Evolutionary conservation across 2,113 vertebrate genomes (phyloP).

Genomic region (Mugil cephalus): DNA sequence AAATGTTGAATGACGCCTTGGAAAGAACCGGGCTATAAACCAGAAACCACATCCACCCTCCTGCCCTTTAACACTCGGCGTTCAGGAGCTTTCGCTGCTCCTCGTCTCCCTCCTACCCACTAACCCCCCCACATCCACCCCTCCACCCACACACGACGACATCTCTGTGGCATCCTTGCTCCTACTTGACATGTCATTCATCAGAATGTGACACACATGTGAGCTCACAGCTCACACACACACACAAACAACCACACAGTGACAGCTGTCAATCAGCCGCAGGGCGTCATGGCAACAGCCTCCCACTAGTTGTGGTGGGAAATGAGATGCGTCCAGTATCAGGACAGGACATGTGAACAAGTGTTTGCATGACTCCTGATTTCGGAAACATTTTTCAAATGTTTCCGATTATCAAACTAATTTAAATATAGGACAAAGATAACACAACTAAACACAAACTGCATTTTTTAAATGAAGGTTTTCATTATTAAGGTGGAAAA

Average conservation of each 20-base stretch:
- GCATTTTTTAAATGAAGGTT: too few species aligned
- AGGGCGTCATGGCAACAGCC: slow-evolving; percentile 61
- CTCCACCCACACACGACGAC: slow-evolving; percentile 44
- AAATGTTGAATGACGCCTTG: neutral
- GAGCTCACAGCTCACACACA: slow-evolving; percentile 6
- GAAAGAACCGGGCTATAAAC: neutral
- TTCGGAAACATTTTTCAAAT: too few species aligned
- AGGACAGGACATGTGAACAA: slow-evolving; percentile 9
- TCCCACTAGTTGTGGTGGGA: slow-evolving; percentile 34
- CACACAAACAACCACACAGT: slow-evolving; percentile 18
- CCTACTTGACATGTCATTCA: slow-evolving; percentile 51
- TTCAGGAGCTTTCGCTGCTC: neutral
- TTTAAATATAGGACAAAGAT: too few species aligned
- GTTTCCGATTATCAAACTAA: too few species aligned
- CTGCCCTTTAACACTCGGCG: slow-evolving; percentile 26
- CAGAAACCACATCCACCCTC: neutral
- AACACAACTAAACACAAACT: too few species aligned
- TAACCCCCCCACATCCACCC: neutral
- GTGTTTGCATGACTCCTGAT: too few species aligned
- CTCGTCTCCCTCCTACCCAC: neutral
- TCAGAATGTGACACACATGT: slow-evolving; percentile 23
- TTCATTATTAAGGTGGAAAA: too few species aligned
- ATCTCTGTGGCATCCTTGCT: slow-evolving; percentile 34
- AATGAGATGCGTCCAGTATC: slow-evolving; percentile 33
- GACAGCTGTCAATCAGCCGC: slow-evolving; percentile 71